Conservation (phyloP, 2,113 vertebrate genomes). For the Romanogobio albipinnatus region DNA sequence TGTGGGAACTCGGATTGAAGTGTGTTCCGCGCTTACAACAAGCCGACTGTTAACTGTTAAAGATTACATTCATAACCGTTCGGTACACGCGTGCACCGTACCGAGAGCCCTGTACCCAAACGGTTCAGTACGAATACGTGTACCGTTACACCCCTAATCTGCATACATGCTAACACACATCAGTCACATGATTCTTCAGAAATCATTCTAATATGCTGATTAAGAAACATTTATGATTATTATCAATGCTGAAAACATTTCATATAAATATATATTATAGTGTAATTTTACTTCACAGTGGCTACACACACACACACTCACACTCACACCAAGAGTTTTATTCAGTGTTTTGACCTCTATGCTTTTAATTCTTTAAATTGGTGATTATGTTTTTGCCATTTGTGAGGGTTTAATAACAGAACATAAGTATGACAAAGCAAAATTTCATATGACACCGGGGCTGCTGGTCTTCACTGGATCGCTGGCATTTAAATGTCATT, state of each 20-base stretch:
- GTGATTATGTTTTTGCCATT: neutral
- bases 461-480: neutral
- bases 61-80: too few relatives aligned
- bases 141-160: too few relatives aligned
- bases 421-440: neutral
- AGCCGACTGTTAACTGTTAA: too few relatives aligned
- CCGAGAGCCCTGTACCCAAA: too few relatives aligned
- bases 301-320: neutral
- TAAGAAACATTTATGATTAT: neutral
- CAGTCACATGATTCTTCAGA: neutral
- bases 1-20: too few relatives aligned
- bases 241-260: neutral
- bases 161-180: too few relatives aligned
- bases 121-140: too few relatives aligned
- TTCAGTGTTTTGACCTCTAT: neutral
- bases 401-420: neutral
- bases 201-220: neutral
- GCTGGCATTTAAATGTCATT: slow-evolving; percentile 55
- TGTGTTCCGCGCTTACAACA: too few relatives aligned
- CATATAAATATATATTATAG: too few relatives aligned
- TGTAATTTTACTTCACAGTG: neutral
- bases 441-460: neutral
- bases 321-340: neutral
- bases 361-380: neutral
- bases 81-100: too few relatives aligned